Base-by-base conservation (phyloP, 2,797 vertebrate genomes). In the Ispidina lecontei region DNA sequence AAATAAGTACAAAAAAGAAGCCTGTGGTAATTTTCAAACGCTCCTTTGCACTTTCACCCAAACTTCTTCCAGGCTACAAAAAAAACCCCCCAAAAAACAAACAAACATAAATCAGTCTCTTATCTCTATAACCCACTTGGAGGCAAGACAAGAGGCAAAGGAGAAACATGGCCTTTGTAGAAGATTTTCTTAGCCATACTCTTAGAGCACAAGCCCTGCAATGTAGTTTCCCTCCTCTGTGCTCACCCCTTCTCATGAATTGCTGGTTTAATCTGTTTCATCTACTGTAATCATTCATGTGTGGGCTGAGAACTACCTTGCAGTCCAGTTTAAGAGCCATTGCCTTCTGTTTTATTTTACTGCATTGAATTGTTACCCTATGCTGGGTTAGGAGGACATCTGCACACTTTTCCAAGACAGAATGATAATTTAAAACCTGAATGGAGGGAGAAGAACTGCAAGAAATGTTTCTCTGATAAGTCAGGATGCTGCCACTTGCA, bases 381-480 rank as follows among this genome's bases (percentile, higher is more conserved):
- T 15, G 31, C 33, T 58, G 79, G 41, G 54, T 59, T 67, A 63
- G 55, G 55, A 79, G 51, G 41, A 64, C 28, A 73, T 21, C 49
- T 71, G 25, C 33, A 74, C 31, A 7, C 25, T n/a, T n/a, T 54
- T 59, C 71, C 63, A 67, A 33, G 56, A 56, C 63, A 69, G 35
- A 72, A 64, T 10, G 22, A 17, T 51, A 59, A 87, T 72, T 84
- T 76, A 72, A 84, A 84, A 69, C 19, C 63, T 55, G 58, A 64
- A 46, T 13, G 63, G 21, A 69, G 39, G 63, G 64, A 70, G 41
- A 6, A 84, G 59, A 33, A 84, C 44, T 58, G 51, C 23, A 44
- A 58, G 63, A 35, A 52, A 47, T 63, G 64, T 46, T 56, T 83
- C 72, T 71, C 74, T 85, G 78, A 78, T 58, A 31, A 54, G 49